Evolutionary conservation across 2,888 invertebrate genomes (phyloP).

Genomic region (Gandaritis pyraliata): DNA sequence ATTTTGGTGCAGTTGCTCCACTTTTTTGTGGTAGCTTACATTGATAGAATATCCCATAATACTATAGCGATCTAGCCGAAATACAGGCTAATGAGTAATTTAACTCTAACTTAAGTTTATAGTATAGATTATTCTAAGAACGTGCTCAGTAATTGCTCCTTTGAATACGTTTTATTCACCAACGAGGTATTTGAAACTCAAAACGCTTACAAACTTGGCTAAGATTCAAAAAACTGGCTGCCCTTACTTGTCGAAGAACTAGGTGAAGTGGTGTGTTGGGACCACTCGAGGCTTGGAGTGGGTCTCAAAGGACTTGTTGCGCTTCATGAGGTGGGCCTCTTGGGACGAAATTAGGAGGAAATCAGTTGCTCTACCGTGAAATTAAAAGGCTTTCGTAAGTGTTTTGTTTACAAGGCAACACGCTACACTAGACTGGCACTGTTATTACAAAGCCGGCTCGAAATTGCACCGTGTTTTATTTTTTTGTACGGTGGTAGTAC

Average conservation of each 20-base stretch:
- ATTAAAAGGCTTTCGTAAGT: constrained; percentile 6
- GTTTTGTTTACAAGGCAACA: background rate
- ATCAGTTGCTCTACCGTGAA: constrained; percentile 17
- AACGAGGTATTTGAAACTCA: constrained; percentile 1
- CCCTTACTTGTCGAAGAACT: constrained; percentile 3
- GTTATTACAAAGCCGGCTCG: too few species aligned
- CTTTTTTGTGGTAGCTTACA: too few species aligned
- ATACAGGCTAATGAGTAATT: too few species aligned
- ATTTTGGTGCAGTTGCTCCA: too few species aligned
- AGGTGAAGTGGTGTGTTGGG: constrained; percentile 15
- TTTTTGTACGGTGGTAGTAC: too few species aligned
- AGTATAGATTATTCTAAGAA: too few species aligned
- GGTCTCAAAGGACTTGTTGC: constrained; percentile 25
- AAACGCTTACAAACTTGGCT: constrained; percentile 8
- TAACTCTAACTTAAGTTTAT: too few species aligned
- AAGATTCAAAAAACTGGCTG: background rate
- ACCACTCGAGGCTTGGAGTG: constrained; percentile 7
- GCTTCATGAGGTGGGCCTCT: constrained; percentile 15
- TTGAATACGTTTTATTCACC: too few species aligned
- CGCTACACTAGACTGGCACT: background rate
- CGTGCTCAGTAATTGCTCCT: too few species aligned
- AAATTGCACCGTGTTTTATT: too few species aligned
- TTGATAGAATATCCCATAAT: too few species aligned
- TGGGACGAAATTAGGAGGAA: constrained; percentile 25
- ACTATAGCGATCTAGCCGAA: too few species aligned